A percentile compares a stretch with the other conserved stretches of the same genome.
Evolutionary conservation across 2,888 invertebrate genomes (phyloP).

Genomic region (Tetrapedia diversipes): DNA sequence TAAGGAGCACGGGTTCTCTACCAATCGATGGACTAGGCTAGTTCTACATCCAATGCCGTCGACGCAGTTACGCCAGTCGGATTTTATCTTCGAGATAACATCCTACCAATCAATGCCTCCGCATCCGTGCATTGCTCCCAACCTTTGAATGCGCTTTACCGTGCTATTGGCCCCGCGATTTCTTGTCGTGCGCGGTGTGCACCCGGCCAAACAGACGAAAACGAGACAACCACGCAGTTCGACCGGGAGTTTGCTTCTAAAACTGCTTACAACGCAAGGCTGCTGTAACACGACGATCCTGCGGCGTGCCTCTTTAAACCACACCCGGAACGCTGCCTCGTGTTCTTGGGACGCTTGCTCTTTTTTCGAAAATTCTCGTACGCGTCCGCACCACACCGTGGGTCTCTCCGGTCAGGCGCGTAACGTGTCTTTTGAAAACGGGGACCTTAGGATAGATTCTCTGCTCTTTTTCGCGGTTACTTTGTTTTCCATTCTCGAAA

Average conservation of each 20-base stretch:
- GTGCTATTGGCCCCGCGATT: slow-evolving; percentile 56
- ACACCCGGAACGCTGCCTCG: slow-evolving; percentile 65
- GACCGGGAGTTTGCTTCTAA: slow-evolving; percentile 49
- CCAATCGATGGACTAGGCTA: slow-evolving; percentile 56
- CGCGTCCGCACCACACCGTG: slow-evolving; percentile 49
- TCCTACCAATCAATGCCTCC: slow-evolving; percentile 67
- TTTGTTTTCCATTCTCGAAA: not conserved
- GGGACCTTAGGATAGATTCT: slow-evolving; percentile 35
- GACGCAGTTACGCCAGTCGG: slow-evolving; percentile 28
- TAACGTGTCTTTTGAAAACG: slow-evolving; percentile 46
- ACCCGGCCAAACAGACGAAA: slow-evolving; percentile 54
- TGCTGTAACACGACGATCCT: slow-evolving; percentile 57
- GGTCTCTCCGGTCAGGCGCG: slow-evolving; percentile 57
- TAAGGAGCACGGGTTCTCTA: slow-evolving; percentile 18
- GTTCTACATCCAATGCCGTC: slow-evolving; percentile 36
- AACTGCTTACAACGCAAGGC: slow-evolving; percentile 57
- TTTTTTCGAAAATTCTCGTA: slow-evolving; percentile 65
- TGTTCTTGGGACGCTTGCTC: slow-evolving; percentile 62
- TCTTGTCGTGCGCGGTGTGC: slow-evolving; percentile 33
- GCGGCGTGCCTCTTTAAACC: slow-evolving; percentile 65
- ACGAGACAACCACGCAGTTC: slow-evolving; percentile 47
- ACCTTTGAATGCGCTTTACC: slow-evolving; percentile 62
- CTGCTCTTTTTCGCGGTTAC: slow-evolving; percentile 20
- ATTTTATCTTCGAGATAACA: slow-evolving; percentile 65
- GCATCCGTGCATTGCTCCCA: slow-evolving; percentile 67